Evolutionary conservation across 2,113 vertebrate genomes (phyloP).

Genomic region (Paramormyrops kingsleyae): DNA sequence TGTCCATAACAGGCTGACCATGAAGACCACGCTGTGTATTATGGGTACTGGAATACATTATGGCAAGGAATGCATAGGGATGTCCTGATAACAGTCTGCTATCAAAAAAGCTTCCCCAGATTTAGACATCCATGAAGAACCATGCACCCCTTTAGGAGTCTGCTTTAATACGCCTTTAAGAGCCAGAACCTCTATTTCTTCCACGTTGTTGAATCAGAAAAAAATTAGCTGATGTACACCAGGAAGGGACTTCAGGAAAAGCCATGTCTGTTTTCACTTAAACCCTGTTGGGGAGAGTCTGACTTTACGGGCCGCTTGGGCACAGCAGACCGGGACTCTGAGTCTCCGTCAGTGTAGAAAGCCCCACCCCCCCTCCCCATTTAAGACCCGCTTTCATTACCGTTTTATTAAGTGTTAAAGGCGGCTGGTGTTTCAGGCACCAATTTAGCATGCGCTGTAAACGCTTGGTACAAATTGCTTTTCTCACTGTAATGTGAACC

Average conservation of each 20-base stretch:
- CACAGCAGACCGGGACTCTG: constrained; percentile 27
- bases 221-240: neutral
- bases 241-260: constrained; percentile 7
- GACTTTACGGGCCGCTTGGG: constrained; percentile 49
- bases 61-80: neutral
- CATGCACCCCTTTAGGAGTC: neutral
- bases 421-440: constrained; percentile 47
- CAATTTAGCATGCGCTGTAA: constrained; percentile 53
- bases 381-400: constrained; percentile 25
- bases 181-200: neutral
- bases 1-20: neutral
- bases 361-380: neutral
- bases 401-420: constrained; percentile 59
- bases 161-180: neutral
- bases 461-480: constrained; percentile 50
- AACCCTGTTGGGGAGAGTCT: constrained; percentile 26
- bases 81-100: neutral
- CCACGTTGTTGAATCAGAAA: neutral
- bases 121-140: neutral
- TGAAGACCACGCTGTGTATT: neutral
- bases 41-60: neutral
- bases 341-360: neutral
- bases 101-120: neutral
- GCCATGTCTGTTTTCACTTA: constrained; percentile 57
- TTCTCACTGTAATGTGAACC: constrained; percentile 28